These are phyloP conservation scores for Phymanthus crucifer DNA, from an alignment of 92 coral and sea anemone species.

Conservation along the genomic window DNA sequence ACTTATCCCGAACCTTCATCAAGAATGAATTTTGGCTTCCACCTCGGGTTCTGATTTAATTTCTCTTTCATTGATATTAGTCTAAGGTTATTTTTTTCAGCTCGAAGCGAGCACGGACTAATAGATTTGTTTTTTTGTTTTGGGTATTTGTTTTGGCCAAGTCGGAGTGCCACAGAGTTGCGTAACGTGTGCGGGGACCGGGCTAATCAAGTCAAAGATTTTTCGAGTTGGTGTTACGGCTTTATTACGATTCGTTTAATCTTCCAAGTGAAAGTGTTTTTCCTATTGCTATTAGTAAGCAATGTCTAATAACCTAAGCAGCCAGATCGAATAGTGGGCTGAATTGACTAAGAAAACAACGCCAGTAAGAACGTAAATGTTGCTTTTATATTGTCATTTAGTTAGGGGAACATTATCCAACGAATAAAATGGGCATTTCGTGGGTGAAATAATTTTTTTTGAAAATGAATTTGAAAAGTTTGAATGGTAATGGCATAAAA, in stretches of 20 bases:
- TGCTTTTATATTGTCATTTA: too few relatives aligned
- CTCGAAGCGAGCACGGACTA: background rate
- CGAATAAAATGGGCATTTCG: too few relatives aligned
- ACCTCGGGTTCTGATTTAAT: background rate
- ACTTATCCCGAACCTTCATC: background rate
- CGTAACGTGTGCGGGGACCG: background rate
- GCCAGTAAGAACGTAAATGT: background rate
- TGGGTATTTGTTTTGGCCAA: too few relatives aligned
- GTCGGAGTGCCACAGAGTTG: background rate
- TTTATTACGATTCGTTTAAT: constrained; percentile 6
- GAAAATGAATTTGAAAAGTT: too few relatives aligned
- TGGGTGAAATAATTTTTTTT: too few relatives aligned
- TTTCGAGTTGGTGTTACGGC: background rate
- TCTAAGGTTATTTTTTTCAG: background rate
- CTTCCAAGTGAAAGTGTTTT: background rate
- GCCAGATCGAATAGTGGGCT: too few relatives aligned
- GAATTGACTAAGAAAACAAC: background rate
- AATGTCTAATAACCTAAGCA: background rate
- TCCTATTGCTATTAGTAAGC: constrained; percentile 4
- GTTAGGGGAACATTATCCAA: too few relatives aligned
- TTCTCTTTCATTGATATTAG: background rate
- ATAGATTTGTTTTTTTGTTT: background rate
- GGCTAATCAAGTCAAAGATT: background rate
- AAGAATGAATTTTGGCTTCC: background rate
- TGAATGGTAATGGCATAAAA: too few relatives aligned